Evolutionary conservation across 1,140 invertebrate genomes (phyloP).

Genomic region (Periplaneta americana): DNA sequence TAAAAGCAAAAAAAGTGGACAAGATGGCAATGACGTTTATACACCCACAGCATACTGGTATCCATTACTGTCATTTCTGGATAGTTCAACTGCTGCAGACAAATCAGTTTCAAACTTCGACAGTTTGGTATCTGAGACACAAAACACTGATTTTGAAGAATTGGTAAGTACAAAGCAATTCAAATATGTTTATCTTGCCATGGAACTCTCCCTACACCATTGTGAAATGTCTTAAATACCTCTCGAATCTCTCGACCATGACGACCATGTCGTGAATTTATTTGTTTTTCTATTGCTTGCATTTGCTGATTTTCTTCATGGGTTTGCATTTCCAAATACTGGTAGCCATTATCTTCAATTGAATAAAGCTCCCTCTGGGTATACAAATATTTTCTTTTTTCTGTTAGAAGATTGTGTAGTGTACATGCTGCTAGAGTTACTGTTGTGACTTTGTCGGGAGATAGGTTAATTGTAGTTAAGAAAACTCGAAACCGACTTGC

Average conservation of each 20-base stretch:
- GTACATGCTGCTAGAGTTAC: not conserved
- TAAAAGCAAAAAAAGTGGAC: too few species aligned
- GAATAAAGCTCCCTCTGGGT: not conserved
- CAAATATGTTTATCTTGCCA: not conserved
- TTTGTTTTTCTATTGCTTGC: not conserved
- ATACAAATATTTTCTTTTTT: slow-evolving; percentile 1
- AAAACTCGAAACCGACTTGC: not conserved
- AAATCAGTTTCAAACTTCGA: too few species aligned
- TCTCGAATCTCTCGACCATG: not conserved
- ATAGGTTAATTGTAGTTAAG: slow-evolving; percentile 7
- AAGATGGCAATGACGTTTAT: too few species aligned
- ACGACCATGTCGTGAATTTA: not conserved
- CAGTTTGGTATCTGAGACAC: too few species aligned
- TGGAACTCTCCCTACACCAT: not conserved
- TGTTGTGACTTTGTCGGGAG: not conserved
- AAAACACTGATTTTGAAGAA: too few species aligned
- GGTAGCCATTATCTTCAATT: not conserved
- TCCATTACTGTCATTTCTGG: too few species aligned
- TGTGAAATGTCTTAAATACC: not conserved
- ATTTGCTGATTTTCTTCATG: too few species aligned
- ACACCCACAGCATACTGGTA: too few species aligned
- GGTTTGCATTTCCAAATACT: not conserved
- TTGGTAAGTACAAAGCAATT: too few species aligned
- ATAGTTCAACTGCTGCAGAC: too few species aligned
- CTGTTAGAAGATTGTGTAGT: slow-evolving; percentile 1